A percentile compares a stretch with the other conserved stretches of the same genome.
Conservation (phyloP, 2,113 vertebrate genomes). For the Athene noctua region DNA sequence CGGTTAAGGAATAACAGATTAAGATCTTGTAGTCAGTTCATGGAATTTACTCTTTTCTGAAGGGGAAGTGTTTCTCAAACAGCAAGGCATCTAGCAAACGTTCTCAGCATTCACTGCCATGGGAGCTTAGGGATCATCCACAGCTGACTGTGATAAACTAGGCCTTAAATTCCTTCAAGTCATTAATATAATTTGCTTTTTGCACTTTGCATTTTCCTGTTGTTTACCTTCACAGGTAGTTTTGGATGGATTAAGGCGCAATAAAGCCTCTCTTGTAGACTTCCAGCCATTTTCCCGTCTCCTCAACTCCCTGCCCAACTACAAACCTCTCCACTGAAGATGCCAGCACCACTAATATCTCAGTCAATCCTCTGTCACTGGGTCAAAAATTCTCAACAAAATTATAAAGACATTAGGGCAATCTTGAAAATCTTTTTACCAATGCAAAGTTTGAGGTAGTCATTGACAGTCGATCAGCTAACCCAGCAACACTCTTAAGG, state of each 20-base stretch:
- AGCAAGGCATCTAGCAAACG: neutral
- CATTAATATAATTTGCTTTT: neutral
- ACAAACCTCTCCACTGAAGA: neutral
- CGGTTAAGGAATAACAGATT: neutral
- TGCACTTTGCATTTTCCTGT: neutral
- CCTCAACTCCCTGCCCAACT: neutral
- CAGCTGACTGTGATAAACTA: neutral
- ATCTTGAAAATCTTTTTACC: neutral
- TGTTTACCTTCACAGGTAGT: neutral
- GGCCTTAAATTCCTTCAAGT: neutral
- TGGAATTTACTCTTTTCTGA: neutral
- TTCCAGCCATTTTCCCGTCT: neutral
- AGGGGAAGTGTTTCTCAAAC: neutral
- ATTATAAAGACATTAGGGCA: neutral
- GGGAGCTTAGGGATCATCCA: neutral
- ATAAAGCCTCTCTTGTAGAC: neutral
- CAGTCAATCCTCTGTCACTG: neutral
- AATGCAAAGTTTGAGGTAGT: fast-evolving
- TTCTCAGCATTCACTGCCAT: neutral
- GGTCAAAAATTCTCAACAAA: neutral
- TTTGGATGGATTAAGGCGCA: neutral
- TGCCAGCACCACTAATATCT: neutral
- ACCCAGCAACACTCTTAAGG: neutral
- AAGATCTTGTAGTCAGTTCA: neutral
- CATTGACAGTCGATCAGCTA: neutral